Base-by-base conservation (phyloP, 2,113 vertebrate genomes). In the Phaethon lepturus region DNA sequence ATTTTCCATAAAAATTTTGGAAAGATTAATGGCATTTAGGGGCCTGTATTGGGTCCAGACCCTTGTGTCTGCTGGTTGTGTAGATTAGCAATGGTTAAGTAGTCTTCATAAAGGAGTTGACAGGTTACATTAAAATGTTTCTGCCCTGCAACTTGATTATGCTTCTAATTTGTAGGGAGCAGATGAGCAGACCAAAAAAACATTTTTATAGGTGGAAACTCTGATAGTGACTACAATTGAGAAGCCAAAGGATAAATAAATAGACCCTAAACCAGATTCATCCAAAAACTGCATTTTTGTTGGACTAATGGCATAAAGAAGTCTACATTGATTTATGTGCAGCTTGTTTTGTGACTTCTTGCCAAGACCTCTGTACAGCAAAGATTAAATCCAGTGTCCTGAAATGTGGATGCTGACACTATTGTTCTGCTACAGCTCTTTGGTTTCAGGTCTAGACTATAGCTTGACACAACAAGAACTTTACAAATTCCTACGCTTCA, bases 221-320 rank as follows among this genome's bases (percentile, higher is more conserved):
- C 73, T 60, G 7, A 45, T 40, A 80, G 62, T 50, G 52, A 80
- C 17, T 67, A 28, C 76, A 67, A 35, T 4, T 45, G 52, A 67
- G 52, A 79, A 75, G 31, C 49, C 47, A 78, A 73, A 77, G 15
- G 4, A 58, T 79, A 79, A 71, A 60, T 26, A 60, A 66, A 50
- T 6, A 71, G 26, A 26, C 12, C 4, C 4, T 53, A 69, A 63
- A 69, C 6, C 0, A 0, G 8, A 40, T 45, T 50, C 1, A 56
- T 49, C 10, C 4, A 40, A 66, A 81, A 9, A 10, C 10, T 60
- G 10, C 3, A 9, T 44, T 53, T 77, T 49, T 59, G 3, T 59
- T 66, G 16, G 7, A 53, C 22, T 50, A 59, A 9, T 50, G 7
- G 7, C 60, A 16, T 56, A 55, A 86, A 66, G 10, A 77, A 81